Evolutionary conservation across 2,888 invertebrate genomes (phyloP).

Genomic region (Ptychoptera contaminata): DNA sequence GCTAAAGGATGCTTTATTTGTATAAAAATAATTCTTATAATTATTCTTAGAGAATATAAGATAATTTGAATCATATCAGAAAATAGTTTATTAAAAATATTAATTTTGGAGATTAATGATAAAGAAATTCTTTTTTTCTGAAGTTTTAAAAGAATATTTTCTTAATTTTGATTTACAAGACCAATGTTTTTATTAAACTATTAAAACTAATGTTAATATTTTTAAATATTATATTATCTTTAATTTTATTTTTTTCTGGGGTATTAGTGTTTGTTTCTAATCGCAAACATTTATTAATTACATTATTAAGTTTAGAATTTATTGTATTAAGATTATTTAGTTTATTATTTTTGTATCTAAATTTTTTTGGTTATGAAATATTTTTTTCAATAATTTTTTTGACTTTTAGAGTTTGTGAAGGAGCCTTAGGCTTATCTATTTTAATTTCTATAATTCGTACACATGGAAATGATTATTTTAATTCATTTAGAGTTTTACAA

Average conservation of each 20-base stretch:
- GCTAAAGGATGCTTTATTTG: slow-evolving; percentile 36
- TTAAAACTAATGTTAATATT: slow-evolving; percentile 41
- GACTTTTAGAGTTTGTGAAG: slow-evolving; percentile 47
- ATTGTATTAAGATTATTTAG: slow-evolving; percentile 41
- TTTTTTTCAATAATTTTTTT: slow-evolving; percentile 45
- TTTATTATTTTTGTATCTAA: slow-evolving; percentile 33
- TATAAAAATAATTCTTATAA: slow-evolving; percentile 29
- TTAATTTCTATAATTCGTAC: slow-evolving; percentile 43
- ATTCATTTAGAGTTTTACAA: slow-evolving; percentile 39
- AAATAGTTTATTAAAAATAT: slow-evolving; percentile 49
- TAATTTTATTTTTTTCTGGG: slow-evolving; percentile 35
- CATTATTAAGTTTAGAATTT: slow-evolving; percentile 44
- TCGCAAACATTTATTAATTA: slow-evolving; percentile 41
- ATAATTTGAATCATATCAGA: slow-evolving; percentile 31
- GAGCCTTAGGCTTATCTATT: slow-evolving; percentile 44
- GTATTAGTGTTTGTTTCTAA: slow-evolving; percentile 38
- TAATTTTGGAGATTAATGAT: slow-evolving; percentile 55
- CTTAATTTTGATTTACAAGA: slow-evolving; percentile 52
- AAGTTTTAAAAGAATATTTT: slow-evolving; percentile 38
- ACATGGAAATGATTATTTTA: slow-evolving; percentile 47
- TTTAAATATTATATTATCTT: slow-evolving; percentile 29
- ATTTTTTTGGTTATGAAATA: slow-evolving; percentile 31
- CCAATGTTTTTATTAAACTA: slow-evolving; percentile 51
- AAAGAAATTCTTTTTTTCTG: slow-evolving; percentile 28
- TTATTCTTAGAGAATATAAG: slow-evolving; percentile 13